A percentile compares a stretch with the other conserved stretches of the same genome.
Evolutionary conservation across 2,888 invertebrate genomes (phyloP).

Genomic region (Nemotelus nigrinus): DNA sequence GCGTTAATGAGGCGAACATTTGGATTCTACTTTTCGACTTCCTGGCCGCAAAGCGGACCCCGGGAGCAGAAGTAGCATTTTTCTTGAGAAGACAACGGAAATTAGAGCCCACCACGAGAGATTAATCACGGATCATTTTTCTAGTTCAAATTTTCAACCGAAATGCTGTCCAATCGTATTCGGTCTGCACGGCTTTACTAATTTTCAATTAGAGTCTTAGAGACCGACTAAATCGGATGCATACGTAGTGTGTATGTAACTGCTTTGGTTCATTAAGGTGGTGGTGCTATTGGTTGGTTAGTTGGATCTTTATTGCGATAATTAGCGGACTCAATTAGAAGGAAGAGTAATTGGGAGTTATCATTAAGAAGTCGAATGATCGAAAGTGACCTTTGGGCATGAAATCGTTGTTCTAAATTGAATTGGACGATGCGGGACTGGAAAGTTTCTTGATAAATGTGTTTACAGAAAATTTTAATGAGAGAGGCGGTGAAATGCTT

Average conservation of each 20-base stretch:
- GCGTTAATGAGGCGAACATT: slow-evolving; percentile 46
- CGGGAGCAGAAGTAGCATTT: slow-evolving; percentile 17
- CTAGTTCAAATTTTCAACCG: not conserved
- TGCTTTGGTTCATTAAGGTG: not conserved
- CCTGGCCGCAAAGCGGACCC: slow-evolving; percentile 14
- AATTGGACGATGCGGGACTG: no score
- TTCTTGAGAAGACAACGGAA: not conserved
- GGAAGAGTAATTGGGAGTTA: not conserved
- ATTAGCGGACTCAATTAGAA: not conserved
- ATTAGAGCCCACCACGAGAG: not conserved
- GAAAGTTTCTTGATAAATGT: no score
- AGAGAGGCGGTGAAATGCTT: no score
- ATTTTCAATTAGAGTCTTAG: slow-evolving; percentile 10
- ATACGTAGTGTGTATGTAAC: not conserved
- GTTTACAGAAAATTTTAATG: no score
- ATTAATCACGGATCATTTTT: not conserved
- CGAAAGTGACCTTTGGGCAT: not conserved
- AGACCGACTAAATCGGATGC: not conserved
- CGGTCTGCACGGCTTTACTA: not conserved
- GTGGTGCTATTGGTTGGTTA: not conserved
- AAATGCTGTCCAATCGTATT: not conserved
- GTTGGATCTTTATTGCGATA: not conserved
- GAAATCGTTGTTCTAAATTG: no score
- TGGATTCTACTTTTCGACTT: slow-evolving; percentile 24
- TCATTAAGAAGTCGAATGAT: not conserved